Evolutionary conservation across 2,113 vertebrate species (phyloP), one percentile per base, ranked within the genome.

Genomic region (Hippocampus comes): DNA sequence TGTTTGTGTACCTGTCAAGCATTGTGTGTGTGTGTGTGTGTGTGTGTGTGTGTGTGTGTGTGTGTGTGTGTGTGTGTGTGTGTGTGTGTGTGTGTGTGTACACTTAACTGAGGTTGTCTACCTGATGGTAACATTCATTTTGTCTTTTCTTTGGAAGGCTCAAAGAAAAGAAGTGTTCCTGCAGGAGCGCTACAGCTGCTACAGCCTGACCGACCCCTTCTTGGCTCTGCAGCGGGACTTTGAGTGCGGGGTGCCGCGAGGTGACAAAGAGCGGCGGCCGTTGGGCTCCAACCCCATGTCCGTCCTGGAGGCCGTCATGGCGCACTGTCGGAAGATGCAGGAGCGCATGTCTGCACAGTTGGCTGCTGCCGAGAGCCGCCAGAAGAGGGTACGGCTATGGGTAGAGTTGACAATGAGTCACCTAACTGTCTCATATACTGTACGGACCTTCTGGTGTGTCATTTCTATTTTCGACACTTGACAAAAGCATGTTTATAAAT

Each of bases 301-400:
- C n/a, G 94, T 99, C 85, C 94, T 99, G 75, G 96, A 99, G 90
- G 96, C 96, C 1, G 96, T 99, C 85, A 99, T 99, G 97, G 92
- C 94, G 57, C 97, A 98, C 90, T 99, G 97, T 91, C 94, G 95
- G 82, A 99, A 97, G 91, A 98, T 98, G 96, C 97, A 98, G 84
- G 97, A 98, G 70, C 93, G 95, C 78, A 97, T 99, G 97, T 92
- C 96, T 0, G 89, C 95, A 17, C 97, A 99, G 89, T 92, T 99
- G 78, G 94, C 94, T 43, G 95, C 96, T 3, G 96, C 97, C 3
- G 97, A 98, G 90, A 94, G 92, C 88, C 94, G 95, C 71, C 95
- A 99, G 83, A 98, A 97, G 85, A 98, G 97, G 95, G 97, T 99
- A 93, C 68, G 88, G 27, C 59, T 27, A 4, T 9, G 51, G 51